Evolutionary conservation across 2,113 vertebrate genomes (phyloP).

Genomic region (Ellobius talpinus): DNA sequence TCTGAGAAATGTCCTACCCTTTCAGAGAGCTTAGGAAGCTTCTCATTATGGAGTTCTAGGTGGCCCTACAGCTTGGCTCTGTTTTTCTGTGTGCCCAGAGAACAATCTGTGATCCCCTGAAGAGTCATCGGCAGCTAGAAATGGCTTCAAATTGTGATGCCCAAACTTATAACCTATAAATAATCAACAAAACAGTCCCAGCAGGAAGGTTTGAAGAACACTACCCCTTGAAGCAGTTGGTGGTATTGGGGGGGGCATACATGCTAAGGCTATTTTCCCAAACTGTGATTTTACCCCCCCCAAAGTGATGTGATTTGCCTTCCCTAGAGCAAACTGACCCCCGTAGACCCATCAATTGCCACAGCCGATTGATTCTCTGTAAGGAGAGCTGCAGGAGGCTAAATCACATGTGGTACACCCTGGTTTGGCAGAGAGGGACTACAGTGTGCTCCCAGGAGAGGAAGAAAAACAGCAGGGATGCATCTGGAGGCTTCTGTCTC

Average conservation of each 20-base stretch:
- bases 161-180: slow-evolving; percentile 17
- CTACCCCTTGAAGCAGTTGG: background rate
- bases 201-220: background rate
- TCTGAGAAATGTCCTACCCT: background rate
- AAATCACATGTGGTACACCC: background rate
- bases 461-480: background rate
- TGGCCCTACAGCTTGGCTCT: background rate
- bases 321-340: background rate
- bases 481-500: background rate
- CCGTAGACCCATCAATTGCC: background rate
- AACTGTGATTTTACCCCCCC: background rate
- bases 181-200: background rate
- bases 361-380: slow-evolving; percentile 21
- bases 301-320: slow-evolving; percentile 45
- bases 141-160: background rate
- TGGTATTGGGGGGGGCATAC: background rate
- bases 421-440: background rate
- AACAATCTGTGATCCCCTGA: background rate
- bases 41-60: background rate
- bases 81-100: background rate
- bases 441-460: background rate
- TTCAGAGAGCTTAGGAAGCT: background rate
- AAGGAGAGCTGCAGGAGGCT: background rate
- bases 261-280: background rate
- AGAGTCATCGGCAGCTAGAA: background rate